Base-by-base conservation (phyloP, 2,113 vertebrate genomes). In the Bucco capensis region DNA sequence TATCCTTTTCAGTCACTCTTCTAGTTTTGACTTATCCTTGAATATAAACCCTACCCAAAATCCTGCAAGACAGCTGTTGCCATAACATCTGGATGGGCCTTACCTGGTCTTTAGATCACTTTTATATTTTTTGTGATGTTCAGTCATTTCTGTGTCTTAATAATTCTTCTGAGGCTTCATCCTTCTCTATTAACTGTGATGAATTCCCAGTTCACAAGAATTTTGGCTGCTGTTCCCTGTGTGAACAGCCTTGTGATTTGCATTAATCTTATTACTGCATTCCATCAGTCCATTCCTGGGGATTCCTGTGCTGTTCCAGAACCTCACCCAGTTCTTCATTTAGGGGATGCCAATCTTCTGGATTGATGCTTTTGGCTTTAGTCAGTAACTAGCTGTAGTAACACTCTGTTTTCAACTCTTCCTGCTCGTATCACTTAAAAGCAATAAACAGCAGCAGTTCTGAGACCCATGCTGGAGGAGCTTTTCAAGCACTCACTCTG, bases 221-320 rank as follows among this genome's bases (percentile, higher is more conserved):
- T 66, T 83, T 70, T 42, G 75, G 60, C 83, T 88, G 42, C 31
- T 69, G 19, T 83, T 76, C 40, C 58, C 57, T 12, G 18, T 33
- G 83, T 65, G 90, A 82, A 28, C 72, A 73, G 67, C 83, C 79
- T 61, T 83, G 79, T 83, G 83, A 88, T 93, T 61, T 77, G 79
- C 80, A 62, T 70, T 94, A 76, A 77, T 93, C 90, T 88, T 16
- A 76, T 90, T 86, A 80, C 19, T 72, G 60, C 90, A 62, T 89
- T 94, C 92, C 90, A 57, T 15, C 37, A 64, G 79, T 25, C 88
- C 46, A 5, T 75, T 93, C 58, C 72, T 88, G 14, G 6, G 75
- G 54, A 74, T 23, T 57, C 60, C 80, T 57, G 62, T 22, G 80
- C 51, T 77, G 42, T 53, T 81, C 84, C 77, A 87, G 77, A 71